Evolutionary conservation across 2,888 invertebrate genomes (phyloP).

Genomic region (Catocala fraxini): DNA sequence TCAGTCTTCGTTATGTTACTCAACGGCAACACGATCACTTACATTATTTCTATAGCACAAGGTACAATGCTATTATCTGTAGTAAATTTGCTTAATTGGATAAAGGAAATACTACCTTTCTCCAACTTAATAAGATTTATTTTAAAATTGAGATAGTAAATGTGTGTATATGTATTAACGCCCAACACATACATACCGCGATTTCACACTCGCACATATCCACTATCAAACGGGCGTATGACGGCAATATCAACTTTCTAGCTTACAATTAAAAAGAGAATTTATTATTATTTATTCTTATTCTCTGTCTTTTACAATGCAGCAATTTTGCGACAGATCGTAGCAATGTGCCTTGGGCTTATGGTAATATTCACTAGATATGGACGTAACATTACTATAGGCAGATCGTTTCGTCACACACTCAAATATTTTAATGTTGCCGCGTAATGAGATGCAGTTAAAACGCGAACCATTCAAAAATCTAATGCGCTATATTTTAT

Average conservation of each 20-base stretch:
- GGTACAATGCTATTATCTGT: conserved; percentile 5
- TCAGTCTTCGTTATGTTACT: conserved; percentile 70
- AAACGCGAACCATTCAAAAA: conserved; percentile 31
- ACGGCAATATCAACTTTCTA: too few species aligned
- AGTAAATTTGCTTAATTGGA: background rate
- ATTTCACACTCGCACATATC: too few species aligned
- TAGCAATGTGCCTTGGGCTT: conserved; percentile 6
- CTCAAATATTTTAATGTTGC: conserved; percentile 31
- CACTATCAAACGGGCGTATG: too few species aligned
- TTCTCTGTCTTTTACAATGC: too few species aligned
- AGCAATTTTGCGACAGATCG: background rate
- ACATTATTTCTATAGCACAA: conserved; percentile 35
- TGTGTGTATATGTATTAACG: too few species aligned
- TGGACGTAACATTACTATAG: conserved; percentile 55
- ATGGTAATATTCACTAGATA: conserved; percentile 44
- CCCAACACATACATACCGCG: too few species aligned
- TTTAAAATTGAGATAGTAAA: too few species aligned
- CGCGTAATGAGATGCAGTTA: conserved; percentile 39
- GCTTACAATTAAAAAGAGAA: too few species aligned
- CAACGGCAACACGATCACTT: conserved; percentile 48
- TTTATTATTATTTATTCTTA: too few species aligned
- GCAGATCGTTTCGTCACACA: conserved; percentile 34
- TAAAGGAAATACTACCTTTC: too few species aligned
- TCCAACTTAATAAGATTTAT: too few species aligned
- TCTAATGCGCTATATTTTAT: conserved; percentile 28